phyloP scores from a whole-genome alignment of 2,113 vertebrate genomes.

The Orthonyx spaldingii region DNA sequence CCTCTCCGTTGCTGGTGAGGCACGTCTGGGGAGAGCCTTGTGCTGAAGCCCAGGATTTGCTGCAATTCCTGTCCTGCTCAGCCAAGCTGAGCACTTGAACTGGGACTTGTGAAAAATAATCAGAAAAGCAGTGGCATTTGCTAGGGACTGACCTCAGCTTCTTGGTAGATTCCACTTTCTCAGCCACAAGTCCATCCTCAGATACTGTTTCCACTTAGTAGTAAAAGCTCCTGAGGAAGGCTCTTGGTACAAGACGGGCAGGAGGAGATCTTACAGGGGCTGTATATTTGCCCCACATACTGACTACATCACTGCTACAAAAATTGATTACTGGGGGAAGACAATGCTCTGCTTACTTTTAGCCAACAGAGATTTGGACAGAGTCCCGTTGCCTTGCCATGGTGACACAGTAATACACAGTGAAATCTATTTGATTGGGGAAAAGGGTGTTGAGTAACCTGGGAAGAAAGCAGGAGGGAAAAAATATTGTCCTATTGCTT shows the following conservation, averaged over 20 bases:
- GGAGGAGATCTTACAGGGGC: background rate
- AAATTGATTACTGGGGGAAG: background rate
- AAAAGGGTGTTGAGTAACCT: background rate
- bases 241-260: fast-evolving
- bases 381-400: background rate
- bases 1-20: background rate
- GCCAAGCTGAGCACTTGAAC: background rate
- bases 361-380: background rate
- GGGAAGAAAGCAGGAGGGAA: background rate
- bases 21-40: background rate
- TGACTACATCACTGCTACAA: background rate
- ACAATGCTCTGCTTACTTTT: background rate
- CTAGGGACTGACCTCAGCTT: background rate
- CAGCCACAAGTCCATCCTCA: background rate
- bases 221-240: background rate
- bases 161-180: background rate
- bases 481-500: background rate
- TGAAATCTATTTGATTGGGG: background rate
- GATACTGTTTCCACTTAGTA: background rate
- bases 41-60: background rate
- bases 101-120: background rate
- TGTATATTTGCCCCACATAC: background rate
- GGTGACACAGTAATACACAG: fast-evolving
- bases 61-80: background rate
- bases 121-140: background rate